Base-by-base conservation (phyloP, 2,888 invertebrate genomes). In the Parelbella ahira region DNA sequence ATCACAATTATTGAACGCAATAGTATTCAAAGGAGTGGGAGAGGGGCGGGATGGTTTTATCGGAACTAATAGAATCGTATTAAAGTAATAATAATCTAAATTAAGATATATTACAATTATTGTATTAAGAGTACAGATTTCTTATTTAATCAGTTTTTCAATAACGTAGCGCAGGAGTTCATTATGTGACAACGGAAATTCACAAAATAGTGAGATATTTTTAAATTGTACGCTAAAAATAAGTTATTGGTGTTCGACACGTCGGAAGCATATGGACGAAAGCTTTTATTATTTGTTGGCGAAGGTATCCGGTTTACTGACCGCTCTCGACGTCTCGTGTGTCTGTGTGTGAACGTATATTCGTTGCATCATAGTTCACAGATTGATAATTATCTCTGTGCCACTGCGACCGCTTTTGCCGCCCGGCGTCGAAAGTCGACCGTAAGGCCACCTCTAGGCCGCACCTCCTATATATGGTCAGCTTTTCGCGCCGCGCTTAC, bases 381-480 rank as follows among this genome's bases (percentile, higher is more conserved):
- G 13, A 37, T 37, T 37, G 13, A 25, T 18, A 18, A 9, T 11
- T 23, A 9, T n/a, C 11, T 5, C 24, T 4, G 4, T 3, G 9
- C 11, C n/a, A 28, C 37, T 27, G 37, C 15, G 23, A 24, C 18
- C 18, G 30, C n/a, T 11, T 10, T 24, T n/a, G 12, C 27, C 7
- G 30, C 11, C 18, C 20, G 37, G 19, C 25, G 11, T 25, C 53
- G 53, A 58, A 53, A 61, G 59, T 54, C 42, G 37, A 34, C 37
- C 19, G 44, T 48, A 51, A 62, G 62, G 62, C 51, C 59, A 48
- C 37, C 39, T 28, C 36, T 27, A 49, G 52, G 43, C 49, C 58
- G 61, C 47, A 49, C 53, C 48, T 48, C 49, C 60, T 55, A 28
- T 55, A 60, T 56, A 53, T 53, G 60, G 63, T 24, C 30, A 44